Evolutionary conservation across 2,113 vertebrate species (phyloP).

Genomic region (Misgurnus mizolepis): DNA sequence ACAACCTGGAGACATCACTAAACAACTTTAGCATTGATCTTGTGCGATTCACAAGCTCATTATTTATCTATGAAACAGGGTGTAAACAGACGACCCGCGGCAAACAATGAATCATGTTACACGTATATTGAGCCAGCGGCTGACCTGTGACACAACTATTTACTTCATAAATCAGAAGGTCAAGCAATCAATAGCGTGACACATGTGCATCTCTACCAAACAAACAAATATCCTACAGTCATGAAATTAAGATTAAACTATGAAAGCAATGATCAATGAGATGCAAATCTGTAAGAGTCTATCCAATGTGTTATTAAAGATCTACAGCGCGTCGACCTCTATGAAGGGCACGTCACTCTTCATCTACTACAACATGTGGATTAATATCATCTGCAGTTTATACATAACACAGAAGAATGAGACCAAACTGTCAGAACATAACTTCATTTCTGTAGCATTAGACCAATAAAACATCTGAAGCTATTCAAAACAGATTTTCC

Average conservation of each 20-base stretch:
- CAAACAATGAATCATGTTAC: conserved; percentile 48
- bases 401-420: no score
- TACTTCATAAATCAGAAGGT: conserved; percentile 36
- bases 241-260: background rate
- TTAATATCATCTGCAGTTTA: background rate
- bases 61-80: conserved; percentile 1
- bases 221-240: background rate
- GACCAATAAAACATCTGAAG: no score
- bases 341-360: no score
- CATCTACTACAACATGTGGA: background rate
- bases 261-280: background rate
- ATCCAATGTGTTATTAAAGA: no score
- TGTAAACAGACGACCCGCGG: conserved; percentile 11
- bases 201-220: background rate
- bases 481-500: no score
- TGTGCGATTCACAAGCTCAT: conserved; percentile 28
- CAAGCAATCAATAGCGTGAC: conserved; percentile 9
- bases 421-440: no score
- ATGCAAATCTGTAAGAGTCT: no score
- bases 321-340: no score
- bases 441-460: no score
- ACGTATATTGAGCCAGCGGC: conserved; percentile 34
- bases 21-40: conserved; percentile 40
- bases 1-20: conserved; percentile 36
- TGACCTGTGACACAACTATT: conserved; percentile 30